Evolutionary conservation across 2,113 vertebrate species (phyloP).

Genomic region (Phylloscopus whistleri): DNA sequence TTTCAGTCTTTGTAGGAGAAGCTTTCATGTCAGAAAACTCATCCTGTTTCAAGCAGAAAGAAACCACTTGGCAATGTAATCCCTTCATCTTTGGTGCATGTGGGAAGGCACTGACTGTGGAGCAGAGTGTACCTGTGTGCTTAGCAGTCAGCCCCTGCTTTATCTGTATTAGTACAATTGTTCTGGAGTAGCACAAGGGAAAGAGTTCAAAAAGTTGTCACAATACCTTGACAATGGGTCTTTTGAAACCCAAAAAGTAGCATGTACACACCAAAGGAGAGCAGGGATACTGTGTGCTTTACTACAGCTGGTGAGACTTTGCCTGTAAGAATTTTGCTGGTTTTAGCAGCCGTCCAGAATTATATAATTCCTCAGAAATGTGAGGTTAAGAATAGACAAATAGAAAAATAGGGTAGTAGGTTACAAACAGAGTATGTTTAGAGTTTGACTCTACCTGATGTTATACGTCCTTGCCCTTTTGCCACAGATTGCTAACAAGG

Average conservation of each 20-base stretch:
- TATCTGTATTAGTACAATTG: neutral
- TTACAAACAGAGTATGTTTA: neutral
- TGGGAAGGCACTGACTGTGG: neutral
- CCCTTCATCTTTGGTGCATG: neutral
- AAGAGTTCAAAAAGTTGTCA: neutral
- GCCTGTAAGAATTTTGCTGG: neutral
- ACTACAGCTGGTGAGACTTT: neutral
- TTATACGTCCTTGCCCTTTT: neutral
- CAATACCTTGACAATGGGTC: neutral
- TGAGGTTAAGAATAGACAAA: neutral
- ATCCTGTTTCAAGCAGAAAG: neutral
- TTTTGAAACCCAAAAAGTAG: neutral
- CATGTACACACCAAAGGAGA: neutral
- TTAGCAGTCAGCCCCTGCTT: neutral
- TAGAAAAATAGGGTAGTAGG: neutral
- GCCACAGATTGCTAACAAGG: neutral
- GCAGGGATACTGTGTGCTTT: neutral
- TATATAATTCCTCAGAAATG: neutral
- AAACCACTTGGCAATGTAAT: neutral
- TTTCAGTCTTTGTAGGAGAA: neutral
- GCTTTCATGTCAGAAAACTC: neutral
- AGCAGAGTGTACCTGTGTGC: neutral
- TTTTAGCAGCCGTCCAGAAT: neutral
- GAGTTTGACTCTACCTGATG: neutral
- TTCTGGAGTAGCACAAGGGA: neutral